Percentiles rank a stretch among this genome's conserved stretches.
These are phyloP conservation scores for Cyphomyrus plagiostoma DNA, from an alignment of 2,113 vertebrate species.

Conservation along the genomic window DNA sequence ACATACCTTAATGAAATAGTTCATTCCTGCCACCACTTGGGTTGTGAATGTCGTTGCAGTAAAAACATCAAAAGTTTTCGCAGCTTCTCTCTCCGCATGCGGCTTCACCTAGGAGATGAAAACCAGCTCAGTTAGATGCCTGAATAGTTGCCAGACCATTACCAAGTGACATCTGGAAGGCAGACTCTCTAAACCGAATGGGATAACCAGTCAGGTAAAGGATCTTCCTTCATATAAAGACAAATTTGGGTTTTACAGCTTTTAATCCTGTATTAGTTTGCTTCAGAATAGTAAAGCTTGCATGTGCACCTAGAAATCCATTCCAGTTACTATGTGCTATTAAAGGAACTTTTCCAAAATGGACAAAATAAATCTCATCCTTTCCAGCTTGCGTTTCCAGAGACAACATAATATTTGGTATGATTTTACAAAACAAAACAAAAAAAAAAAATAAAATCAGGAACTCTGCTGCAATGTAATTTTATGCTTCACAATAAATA, in stretches of 20 bases:
- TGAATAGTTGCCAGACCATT: neutral
- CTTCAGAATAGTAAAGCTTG: neutral
- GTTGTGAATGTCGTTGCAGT: conserved; percentile 44
- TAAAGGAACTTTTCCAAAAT: neutral
- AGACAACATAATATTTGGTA: no score
- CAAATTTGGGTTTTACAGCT: neutral
- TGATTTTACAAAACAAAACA: no score
- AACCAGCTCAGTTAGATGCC: neutral
- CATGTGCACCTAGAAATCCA: neutral
- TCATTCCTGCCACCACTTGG: conserved; percentile 66
- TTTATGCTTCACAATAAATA: neutral
- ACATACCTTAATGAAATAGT: conserved; percentile 39
- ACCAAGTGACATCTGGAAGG: neutral
- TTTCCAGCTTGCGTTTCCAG: no score
- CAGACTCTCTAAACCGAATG: neutral
- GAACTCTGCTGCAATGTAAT: neutral
- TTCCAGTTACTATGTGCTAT: neutral
- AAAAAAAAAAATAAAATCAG: no score
- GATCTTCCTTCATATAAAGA: neutral
- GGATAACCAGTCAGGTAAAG: neutral
- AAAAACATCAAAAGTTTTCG: conserved; percentile 27
- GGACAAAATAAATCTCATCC: no score
- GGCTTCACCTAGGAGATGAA: conserved; percentile 42
- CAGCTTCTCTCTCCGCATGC: conserved; percentile 38
- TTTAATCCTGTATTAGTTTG: neutral